phyloP scores from a whole-genome alignment of 2,113 vertebrate species.

The Sprattus sprattus region DNA sequence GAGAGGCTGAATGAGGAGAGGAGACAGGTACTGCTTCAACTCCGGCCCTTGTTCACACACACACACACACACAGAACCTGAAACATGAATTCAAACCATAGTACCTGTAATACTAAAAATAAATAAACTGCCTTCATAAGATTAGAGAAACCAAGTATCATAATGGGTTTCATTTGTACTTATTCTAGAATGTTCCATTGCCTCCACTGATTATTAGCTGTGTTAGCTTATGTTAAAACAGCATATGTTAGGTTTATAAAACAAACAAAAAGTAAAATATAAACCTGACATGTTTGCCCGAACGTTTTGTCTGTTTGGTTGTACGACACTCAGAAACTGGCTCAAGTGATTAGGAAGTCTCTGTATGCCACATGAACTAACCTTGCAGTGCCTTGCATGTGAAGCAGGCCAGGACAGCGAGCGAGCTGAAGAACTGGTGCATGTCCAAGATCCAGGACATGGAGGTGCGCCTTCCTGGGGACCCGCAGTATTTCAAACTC shows the following conservation, averaged over 20 bases:
- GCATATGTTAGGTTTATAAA: background rate
- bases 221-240: background rate
- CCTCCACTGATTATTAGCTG: background rate
- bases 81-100: too few relatives aligned
- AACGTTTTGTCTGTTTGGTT: too few relatives aligned
- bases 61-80: background rate
- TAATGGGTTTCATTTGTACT: background rate
- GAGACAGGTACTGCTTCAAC: slow-evolving; percentile 72
- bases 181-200: background rate
- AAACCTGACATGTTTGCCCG: background rate
- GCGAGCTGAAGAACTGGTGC: slow-evolving; percentile 84
- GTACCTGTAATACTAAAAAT: too few relatives aligned
- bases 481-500: slow-evolving; percentile 71
- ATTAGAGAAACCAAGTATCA: background rate
- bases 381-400: slow-evolving; percentile 30
- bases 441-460: slow-evolving; percentile 81
- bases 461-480: slow-evolving; percentile 73
- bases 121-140: background rate
- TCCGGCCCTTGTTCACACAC: background rate
- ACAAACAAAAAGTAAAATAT: background rate
- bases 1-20: slow-evolving; percentile 71
- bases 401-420: slow-evolving; percentile 73
- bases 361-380: background rate
- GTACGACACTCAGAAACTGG: background rate
- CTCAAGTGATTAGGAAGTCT: background rate